These are phyloP conservation scores for Drosophila obscura DNA, from an alignment of 1,140 invertebrate genomes.

Conservation along the genomic window DNA sequence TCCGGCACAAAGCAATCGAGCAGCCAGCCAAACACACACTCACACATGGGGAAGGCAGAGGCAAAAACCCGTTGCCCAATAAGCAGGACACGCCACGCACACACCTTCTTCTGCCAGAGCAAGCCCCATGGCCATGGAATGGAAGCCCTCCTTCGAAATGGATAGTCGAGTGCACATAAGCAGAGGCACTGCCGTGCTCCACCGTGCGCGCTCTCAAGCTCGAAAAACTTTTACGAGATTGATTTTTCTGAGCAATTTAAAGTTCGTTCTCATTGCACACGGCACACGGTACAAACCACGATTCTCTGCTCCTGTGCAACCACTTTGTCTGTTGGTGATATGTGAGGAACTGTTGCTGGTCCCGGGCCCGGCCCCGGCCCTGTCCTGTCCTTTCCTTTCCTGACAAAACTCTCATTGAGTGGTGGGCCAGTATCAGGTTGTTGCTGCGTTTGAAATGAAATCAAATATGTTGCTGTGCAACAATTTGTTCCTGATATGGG, in stretches of 20 bases:
- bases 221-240: slow-evolving; percentile 77
- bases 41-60: slow-evolving; percentile 2
- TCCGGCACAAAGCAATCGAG: slow-evolving; percentile 31
- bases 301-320: slow-evolving; percentile 7
- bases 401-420: slow-evolving; percentile 25
- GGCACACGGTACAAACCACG: slow-evolving; percentile 32
- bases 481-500: slow-evolving; percentile 66
- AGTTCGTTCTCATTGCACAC: slow-evolving; percentile 59
- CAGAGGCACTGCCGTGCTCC: slow-evolving; percentile 15
- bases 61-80: slow-evolving; percentile 58
- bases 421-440: neutral
- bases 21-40: neutral
- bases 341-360: slow-evolving; percentile 21
- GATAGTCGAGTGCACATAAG: slow-evolving; percentile 63
- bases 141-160: neutral
- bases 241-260: slow-evolving; percentile 82
- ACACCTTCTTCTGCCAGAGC: slow-evolving; percentile 31
- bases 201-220: slow-evolving; percentile 32
- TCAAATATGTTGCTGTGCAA: slow-evolving; percentile 75
- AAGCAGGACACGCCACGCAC: slow-evolving; percentile 50
- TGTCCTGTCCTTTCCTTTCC: neutral
- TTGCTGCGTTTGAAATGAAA: slow-evolving; percentile 64
- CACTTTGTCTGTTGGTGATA: slow-evolving; percentile 29
- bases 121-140: too few relatives aligned
- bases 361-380: neutral